Evolutionary conservation across 2,888 invertebrate genomes (phyloP), one percentile per base, ranked within the genome.

Genomic region (Myopa testacea): DNA sequence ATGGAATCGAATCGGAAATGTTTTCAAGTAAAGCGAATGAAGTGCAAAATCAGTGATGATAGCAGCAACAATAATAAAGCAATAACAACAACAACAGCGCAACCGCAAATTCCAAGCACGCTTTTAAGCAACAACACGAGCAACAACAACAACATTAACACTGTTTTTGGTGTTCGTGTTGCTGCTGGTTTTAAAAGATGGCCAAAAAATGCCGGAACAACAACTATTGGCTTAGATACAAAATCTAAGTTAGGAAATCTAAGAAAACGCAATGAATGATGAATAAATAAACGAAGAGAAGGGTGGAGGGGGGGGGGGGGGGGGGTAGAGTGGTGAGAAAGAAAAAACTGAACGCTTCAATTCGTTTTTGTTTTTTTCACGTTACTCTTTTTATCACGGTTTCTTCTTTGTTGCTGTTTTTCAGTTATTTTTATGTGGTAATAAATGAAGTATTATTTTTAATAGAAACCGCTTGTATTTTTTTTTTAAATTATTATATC

Each of bases 141-240:
- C 63, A 37, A 37, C 34, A 37, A 37, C 63, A 63, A 63, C 0
- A 12, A 63, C 16, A 10, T 37, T 12, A 62, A 26, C 34, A 63
- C 0, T 63, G 63, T 12, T 37, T 38, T 67, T 37, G 16, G n/a
- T 67, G 38, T 40, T 67, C 16, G 16, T n/a, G 4, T 40, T 67
- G 40, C 34, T 14, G 37, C 34, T 40, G 6, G 38, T 67, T 67
- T 40, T 40, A 5, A n/a, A 40, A 67, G 63, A 40, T 40, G 40
- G 67, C n/a, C 19, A 40, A 67, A 67, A 45, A 10, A 40, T 40
- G 67, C 67, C 40, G 40, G 40, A 55, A 55, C 55, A 45, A 62
- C 10, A 8, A 45, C 45, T 45, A 0, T 4, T n/a, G 55, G 55
- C 55, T 55, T 55, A 55, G 16, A 55, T 55, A 67, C 16, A 38